Evolutionary conservation across 2,797 vertebrate species (phyloP).

Genomic region (Sebastiscus tertius): DNA sequence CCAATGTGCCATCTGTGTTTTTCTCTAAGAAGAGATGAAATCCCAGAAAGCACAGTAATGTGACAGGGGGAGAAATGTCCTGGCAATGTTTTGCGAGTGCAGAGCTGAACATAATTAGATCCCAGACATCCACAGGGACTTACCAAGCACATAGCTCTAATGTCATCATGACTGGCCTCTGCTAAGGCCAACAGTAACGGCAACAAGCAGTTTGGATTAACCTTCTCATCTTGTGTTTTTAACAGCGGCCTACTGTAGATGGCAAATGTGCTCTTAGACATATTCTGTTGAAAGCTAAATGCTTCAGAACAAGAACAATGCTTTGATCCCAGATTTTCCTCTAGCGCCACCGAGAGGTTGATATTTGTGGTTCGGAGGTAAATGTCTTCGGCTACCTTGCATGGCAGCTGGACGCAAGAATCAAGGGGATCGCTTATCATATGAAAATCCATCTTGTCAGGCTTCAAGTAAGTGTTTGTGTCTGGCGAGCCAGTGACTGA

Average conservation of each 20-base stretch:
- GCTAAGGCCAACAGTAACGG: slow-evolving; percentile 42
- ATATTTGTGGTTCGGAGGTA: neutral
- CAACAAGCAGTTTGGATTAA: slow-evolving; percentile 51
- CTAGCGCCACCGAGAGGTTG: neutral
- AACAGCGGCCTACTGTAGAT: neutral
- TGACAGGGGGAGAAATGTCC: slow-evolving; percentile 65
- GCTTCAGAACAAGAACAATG: neutral
- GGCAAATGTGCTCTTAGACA: neutral
- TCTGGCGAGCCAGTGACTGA: too few relatives aligned
- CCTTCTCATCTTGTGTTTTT: slow-evolving; percentile 23
- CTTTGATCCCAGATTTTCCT: neutral
- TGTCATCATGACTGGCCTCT: slow-evolving; percentile 47
- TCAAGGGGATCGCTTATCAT: too few relatives aligned
- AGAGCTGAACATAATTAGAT: slow-evolving; percentile 71
- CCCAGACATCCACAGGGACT: slow-evolving; percentile 55
- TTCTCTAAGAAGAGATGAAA: slow-evolving; percentile 63
- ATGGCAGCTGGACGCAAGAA: too few relatives aligned
- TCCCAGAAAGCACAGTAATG: slow-evolving; percentile 68
- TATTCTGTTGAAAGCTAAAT: neutral
- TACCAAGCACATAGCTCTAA: slow-evolving; percentile 59
- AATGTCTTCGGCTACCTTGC: too few relatives aligned
- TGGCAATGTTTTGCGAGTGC: slow-evolving; percentile 47
- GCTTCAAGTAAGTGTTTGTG: too few relatives aligned
- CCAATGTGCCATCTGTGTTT: slow-evolving; percentile 77
- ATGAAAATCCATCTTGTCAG: too few relatives aligned